Conservation (phyloP, 2,113 vertebrate genomes). For the Bungarus multicinctus region DNA sequence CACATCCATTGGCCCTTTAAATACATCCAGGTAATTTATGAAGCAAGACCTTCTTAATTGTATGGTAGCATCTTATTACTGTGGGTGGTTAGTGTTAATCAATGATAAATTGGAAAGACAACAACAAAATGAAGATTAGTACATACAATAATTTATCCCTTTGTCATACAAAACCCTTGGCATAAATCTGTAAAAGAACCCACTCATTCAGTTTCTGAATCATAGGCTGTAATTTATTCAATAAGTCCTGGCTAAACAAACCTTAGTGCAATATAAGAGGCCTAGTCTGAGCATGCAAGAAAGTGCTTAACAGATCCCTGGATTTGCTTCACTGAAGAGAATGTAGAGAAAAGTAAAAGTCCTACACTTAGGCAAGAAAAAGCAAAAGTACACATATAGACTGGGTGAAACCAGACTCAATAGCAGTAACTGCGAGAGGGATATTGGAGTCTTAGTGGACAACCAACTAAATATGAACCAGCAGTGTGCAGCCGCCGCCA, state of each 20-base stretch:
- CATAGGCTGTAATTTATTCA: background rate
- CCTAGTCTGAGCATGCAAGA: background rate
- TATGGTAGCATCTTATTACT: slow-evolving; percentile 51
- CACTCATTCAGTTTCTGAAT: background rate
- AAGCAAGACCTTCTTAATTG: slow-evolving; percentile 54
- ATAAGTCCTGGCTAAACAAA: background rate
- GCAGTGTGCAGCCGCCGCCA: no score
- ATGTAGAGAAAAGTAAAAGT: no score
- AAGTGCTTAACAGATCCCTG: background rate
- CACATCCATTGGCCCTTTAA: slow-evolving; percentile 43
- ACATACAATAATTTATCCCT: slow-evolving; percentile 43
- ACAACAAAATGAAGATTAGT: slow-evolving; percentile 56
- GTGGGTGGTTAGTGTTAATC: slow-evolving; percentile 58
- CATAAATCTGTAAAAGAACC: background rate
- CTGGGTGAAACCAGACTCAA: no score
- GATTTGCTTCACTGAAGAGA: background rate
- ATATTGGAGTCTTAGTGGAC: no score
- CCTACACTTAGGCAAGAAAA: no score
- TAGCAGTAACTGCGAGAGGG: no score
- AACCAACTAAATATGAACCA: no score
- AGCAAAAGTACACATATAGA: no score
- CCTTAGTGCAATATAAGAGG: background rate
- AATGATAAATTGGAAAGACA: slow-evolving; percentile 57
- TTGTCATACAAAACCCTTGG: slow-evolving; percentile 58
- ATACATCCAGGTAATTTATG: slow-evolving; percentile 38